Evolutionary conservation across 2,797 vertebrate species (phyloP).

Genomic region (Bradypodion pumilum): DNA sequence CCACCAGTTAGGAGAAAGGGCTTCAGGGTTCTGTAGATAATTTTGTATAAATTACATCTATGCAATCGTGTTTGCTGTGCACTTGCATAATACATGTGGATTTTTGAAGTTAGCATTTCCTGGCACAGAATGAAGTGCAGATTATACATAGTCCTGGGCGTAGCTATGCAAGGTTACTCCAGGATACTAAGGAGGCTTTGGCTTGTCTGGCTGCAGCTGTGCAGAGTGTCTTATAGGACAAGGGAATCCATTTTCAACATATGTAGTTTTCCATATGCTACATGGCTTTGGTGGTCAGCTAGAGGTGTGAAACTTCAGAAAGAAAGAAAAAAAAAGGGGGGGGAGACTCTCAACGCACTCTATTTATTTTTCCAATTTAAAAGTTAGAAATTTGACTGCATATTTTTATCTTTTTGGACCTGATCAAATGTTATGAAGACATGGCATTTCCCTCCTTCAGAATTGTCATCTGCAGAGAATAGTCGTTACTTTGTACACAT

Average conservation of each 20-base stretch:
- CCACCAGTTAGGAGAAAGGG: not conserved
- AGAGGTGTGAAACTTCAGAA: not conserved
- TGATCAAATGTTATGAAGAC: not conserved
- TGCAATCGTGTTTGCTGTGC: not conserved
- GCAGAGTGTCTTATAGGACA: not conserved
- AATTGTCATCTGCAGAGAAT: not conserved
- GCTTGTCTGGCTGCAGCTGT: not conserved
- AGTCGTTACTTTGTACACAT: not conserved
- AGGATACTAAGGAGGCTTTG: not conserved
- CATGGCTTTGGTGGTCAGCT: not conserved
- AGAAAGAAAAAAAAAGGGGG: too few relatives aligned
- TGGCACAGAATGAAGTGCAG: not conserved
- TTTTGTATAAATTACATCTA: conserved; percentile 1
- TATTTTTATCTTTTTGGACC: not conserved
- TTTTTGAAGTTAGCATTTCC: not conserved
- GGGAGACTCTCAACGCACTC: not conserved
- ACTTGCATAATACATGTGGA: conserved; percentile 14
- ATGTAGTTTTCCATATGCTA: not conserved
- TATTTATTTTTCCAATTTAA: not conserved
- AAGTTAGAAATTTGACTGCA: not conserved
- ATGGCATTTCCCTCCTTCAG: not conserved
- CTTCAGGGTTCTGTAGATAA: not conserved
- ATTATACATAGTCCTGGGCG: not conserved
- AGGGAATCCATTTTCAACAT: not conserved
- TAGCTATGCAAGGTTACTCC: not conserved